Base-by-base conservation (phyloP, 1,140 invertebrate species). In the Zophobas morio region DNA sequence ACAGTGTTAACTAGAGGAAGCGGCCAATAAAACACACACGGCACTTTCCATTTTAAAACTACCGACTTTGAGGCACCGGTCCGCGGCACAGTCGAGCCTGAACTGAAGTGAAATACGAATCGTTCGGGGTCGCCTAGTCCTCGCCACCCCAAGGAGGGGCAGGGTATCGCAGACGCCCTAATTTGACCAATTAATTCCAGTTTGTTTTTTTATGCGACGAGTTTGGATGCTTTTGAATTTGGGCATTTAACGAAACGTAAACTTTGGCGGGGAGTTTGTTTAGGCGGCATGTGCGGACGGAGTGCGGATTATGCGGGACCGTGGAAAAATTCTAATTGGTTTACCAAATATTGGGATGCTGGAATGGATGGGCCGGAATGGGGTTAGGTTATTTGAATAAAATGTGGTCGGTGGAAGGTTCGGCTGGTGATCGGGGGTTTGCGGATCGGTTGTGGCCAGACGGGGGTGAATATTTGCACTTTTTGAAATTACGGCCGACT, bases 1-100 rank as follows among this genome's bases (percentile, higher is more conserved):
- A 42, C 49, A 73, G 34, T 39, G 54, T 53, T 73, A 54, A 73
- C 71, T 49, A 72, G 70, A 73, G 71, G 71, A 73, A 73, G 54
- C 71, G 35, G 54, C 71, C 54, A 73, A 73, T 73, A 73, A 73
- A 53, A 73, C 51, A 73, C 51, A 73, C 39, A 73, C 33, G 71
- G 33, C 71, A 73, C 71, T 39, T 66, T 66, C 39, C 60, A 66
- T 66, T 66, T 66, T 66, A 66, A 66, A 66, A 66, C 60, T 51
- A 51, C 2, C 42, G 37, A 66, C 60, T 66, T 66, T 66, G 60
- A 66, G 60, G 6, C 60, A 66, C 60, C 60, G 60, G 33, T 42
- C 60, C 42, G 37, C 39, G 60, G 36, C 60, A 66, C 60, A 42
- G 39, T 32, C 60, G 39, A 66, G 42, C 60, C 60, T 42, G 60